Evolutionary conservation across 2,113 vertebrate genomes (phyloP).

Genomic region (Lucifuga dentata): DNA sequence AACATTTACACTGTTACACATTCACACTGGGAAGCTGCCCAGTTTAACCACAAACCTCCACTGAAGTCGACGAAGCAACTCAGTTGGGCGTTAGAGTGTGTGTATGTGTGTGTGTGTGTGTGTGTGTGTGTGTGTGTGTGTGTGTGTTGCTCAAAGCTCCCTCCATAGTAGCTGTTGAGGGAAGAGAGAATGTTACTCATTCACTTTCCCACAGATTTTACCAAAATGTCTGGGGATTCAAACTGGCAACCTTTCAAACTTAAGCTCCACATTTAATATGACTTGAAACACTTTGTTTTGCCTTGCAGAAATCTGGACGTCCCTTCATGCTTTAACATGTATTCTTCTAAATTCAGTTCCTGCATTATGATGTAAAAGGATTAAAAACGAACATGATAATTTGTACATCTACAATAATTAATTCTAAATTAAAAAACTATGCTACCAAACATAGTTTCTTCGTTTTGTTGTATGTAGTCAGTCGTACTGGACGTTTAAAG

Average conservation of each 20-base stretch:
- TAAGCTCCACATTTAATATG: neutral
- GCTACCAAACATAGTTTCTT: too few species aligned
- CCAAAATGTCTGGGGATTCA: neutral
- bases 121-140: too few species aligned
- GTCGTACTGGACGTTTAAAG: neutral
- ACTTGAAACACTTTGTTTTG: neutral
- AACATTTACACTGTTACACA: neutral
- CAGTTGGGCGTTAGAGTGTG: neutral
- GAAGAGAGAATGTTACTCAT: too few species aligned
- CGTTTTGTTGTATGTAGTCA: neutral
- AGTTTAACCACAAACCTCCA: conserved; percentile 7
- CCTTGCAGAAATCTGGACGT: too few species aligned
- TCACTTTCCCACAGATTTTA: neutral
- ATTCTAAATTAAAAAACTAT: neutral
- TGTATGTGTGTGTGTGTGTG: too few species aligned
- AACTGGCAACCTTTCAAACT: neutral
- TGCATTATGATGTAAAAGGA: too few species aligned
- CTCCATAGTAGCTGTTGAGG: conserved; percentile 6
- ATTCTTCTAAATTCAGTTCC: too few species aligned
- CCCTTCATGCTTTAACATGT: neutral
- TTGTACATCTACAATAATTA: neutral
- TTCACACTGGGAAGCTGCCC: neutral
- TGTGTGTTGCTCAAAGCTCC: conserved; percentile 17
- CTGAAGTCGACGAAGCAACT: neutral
- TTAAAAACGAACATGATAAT: neutral